Evolutionary conservation across 92 coral and sea anemone genomes (phyloP), one percentile per base, ranked within the genome.

Genomic region (Galaxea fascicularis): DNA sequence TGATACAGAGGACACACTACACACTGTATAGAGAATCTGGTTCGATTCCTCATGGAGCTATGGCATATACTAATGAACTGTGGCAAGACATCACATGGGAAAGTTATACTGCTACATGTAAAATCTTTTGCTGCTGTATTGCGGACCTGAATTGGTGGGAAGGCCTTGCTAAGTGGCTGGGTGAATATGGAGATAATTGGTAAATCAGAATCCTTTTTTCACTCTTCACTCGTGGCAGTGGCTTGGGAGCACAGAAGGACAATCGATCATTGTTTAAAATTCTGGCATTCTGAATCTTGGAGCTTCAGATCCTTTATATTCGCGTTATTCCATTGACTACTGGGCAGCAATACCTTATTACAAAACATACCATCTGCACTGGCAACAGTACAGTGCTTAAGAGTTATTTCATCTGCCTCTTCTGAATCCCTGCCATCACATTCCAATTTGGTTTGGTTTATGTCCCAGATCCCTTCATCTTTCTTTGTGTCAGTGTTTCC

Each of bases 301-400:
- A 54, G 27, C n/a, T n/a, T n/a, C n/a, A 73, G 62, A 49, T 51
- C 78, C 26, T 29, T 73, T 30, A 49, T 18, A 47, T 22, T 49
- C 25, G 62, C 62, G 25, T 73, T 73, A 63, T 73, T 73, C 78
- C 78, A 73, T 22, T 3, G 13, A 49, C 64, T 49, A 8, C 62
- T 47, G 16, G 62, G n/a, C 78, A 73, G 62, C 62, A 73, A 13
- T 51, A 35, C 62, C 62, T 51, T 73, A 63, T 73, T 73, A 29
- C 78, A 73, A 73, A 72, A 72, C 77, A 72, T 72, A 44, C n/a
- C 77, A 16, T 72, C 27, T 41, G 77, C 59, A 72, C 77, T 72
- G 35, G 77, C 77, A 72, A 46, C 45, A 72, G 77, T 72, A 29
- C 15, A 31, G 52, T 57, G 60, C 20, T 72, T 57, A 41, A 41